Percentiles rank a stretch among this genome's conserved stretches.
These are phyloP conservation scores for Callospermophilus lateralis DNA, from an alignment of 2,113 vertebrate species.

Conservation along the genomic window DNA sequence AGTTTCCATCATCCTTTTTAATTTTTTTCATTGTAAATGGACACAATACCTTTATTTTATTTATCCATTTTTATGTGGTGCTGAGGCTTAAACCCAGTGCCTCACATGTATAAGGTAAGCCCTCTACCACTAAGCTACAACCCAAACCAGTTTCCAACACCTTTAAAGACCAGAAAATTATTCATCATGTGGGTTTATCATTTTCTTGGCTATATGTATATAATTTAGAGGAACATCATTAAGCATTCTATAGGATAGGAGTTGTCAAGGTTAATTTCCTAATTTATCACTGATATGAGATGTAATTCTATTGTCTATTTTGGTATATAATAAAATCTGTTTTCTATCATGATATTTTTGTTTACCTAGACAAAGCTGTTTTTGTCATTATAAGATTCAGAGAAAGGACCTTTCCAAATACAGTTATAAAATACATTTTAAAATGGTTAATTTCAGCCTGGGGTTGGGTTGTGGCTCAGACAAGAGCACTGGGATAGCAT, in stretches of 20 bases:
- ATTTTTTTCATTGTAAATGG: no score
- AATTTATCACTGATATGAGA: neutral
- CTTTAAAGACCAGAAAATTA: neutral
- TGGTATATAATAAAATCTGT: neutral
- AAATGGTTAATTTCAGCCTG: neutral
- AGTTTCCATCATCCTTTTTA: neutral
- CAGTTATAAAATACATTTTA: neutral
- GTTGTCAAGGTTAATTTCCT: neutral
- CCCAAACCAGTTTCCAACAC: neutral
- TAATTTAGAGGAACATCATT: neutral
- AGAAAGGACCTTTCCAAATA: neutral
- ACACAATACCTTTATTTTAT: no score
- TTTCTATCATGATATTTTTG: neutral
- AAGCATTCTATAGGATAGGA: neutral
- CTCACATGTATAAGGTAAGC: no score
- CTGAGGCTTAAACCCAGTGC: no score
- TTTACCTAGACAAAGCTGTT: neutral
- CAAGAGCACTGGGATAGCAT: no score
- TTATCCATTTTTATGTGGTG: no score
- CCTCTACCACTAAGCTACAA: no score
- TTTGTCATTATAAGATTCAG: conserved; percentile 11
- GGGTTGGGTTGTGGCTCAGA: no score
- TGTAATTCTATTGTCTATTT: neutral
- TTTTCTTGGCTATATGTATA: neutral
- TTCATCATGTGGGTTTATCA: neutral